Percentiles rank a stretch among this genome's conserved stretches.
phyloP scores from a whole-genome alignment of 2,113 vertebrate genomes.

The Oncorhynchus gorbuscha region DNA sequence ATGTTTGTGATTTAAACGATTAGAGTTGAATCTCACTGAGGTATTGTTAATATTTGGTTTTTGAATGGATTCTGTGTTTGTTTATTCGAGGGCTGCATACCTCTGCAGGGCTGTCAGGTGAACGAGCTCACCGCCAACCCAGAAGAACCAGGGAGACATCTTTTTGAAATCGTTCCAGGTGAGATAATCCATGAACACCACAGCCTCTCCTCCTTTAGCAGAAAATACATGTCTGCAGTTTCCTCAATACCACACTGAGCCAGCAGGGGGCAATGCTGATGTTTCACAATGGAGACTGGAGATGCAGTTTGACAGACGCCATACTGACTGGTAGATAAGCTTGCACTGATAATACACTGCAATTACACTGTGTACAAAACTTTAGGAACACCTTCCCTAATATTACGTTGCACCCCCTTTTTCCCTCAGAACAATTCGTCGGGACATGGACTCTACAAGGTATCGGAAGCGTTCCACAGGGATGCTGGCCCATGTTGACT shows the following conservation, averaged over 20 bases:
- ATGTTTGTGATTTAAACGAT: not conserved
- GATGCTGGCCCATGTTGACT: too few relatives aligned
- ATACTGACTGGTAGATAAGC: not conserved
- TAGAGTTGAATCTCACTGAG: not conserved
- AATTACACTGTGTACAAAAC: not conserved
- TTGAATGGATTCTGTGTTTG: not conserved
- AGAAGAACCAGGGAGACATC: slow-evolving; percentile 84
- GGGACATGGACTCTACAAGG: too few relatives aligned
- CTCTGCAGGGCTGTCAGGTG: slow-evolving; percentile 86
- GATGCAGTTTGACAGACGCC: not conserved
- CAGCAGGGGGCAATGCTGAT: slow-evolving; percentile 50
- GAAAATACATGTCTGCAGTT: not conserved
- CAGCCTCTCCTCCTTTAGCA: not conserved
- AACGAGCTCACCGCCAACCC: slow-evolving; percentile 81
- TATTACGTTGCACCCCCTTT: too few relatives aligned
- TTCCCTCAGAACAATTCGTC: too few relatives aligned
- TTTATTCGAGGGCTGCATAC: slow-evolving; percentile 81
- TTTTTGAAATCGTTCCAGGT: slow-evolving; percentile 90
- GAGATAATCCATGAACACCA: slow-evolving; percentile 37
- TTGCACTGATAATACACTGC: not conserved
- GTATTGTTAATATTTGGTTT: not conserved
- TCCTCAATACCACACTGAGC: slow-evolving; percentile 1
- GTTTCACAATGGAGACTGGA: not conserved
- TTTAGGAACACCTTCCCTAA: too few relatives aligned
- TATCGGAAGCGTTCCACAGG: too few relatives aligned